These are phyloP conservation scores for Axea sp. DNA, from an alignment of 2,888 invertebrate genomes.

Conservation along the genomic window DNA sequence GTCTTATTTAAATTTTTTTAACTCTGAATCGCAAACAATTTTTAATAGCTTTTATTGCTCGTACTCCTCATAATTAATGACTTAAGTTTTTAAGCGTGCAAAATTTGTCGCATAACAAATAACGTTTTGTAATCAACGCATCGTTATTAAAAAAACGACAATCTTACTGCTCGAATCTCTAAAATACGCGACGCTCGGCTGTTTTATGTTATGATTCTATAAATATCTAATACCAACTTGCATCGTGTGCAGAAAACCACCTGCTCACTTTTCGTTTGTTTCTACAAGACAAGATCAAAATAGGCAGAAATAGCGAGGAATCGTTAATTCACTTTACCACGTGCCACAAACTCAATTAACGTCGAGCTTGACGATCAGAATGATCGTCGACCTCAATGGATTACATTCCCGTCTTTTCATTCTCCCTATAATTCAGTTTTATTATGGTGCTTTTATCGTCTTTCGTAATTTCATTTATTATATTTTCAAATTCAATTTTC, in stretches of 20 bases:
- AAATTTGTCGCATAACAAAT: too few species aligned
- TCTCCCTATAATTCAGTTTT: slow-evolving; percentile 53
- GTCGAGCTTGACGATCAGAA: slow-evolving; percentile 73
- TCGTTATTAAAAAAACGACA: too few species aligned
- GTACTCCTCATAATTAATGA: too few species aligned
- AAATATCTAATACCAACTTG: slow-evolving; percentile 40
- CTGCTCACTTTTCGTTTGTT: slow-evolving; percentile 60
- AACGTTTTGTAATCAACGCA: too few species aligned
- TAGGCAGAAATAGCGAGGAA: slow-evolving; percentile 64
- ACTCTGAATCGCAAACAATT: too few species aligned
- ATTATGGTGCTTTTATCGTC: slow-evolving; percentile 58
- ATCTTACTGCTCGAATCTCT: slow-evolving; percentile 60
- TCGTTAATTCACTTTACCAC: slow-evolving; percentile 75
- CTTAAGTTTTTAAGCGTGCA: too few species aligned
- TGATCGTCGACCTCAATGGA: slow-evolving; percentile 63
- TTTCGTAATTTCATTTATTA: slow-evolving; percentile 58
- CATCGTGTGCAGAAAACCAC: slow-evolving; percentile 54
- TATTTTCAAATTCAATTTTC: slow-evolving; percentile 55
- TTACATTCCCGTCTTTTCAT: slow-evolving; percentile 37
- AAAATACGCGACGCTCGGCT: slow-evolving; percentile 55
- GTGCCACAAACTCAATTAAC: slow-evolving; percentile 76
- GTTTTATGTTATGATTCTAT: slow-evolving; percentile 58
- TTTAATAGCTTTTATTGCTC: too few species aligned
- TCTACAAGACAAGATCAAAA: slow-evolving; percentile 59
- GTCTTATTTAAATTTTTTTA: too few species aligned